phyloP scores from a whole-genome alignment of 1,140 invertebrate species.

The Drosophila miranda region DNA sequence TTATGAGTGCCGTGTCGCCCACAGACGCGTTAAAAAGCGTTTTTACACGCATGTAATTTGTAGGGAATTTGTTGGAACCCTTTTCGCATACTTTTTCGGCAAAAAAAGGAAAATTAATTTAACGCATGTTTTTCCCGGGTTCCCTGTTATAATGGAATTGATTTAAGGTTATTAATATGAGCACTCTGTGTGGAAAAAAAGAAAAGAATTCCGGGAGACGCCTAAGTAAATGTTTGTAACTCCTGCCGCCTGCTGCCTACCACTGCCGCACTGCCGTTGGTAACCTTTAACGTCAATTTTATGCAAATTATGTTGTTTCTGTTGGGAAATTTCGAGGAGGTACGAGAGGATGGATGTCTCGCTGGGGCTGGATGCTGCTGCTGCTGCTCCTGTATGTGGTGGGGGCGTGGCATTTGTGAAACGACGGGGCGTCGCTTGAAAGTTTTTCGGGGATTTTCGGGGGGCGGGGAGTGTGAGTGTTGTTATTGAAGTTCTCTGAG shows the following conservation, averaged over 20 bases:
- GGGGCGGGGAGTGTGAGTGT: constrained; percentile 48
- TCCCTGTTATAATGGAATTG: constrained; percentile 72
- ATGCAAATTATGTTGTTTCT: constrained; percentile 82
- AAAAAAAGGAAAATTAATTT: constrained; percentile 81
- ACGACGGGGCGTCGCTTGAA: constrained; percentile 69
- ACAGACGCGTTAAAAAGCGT: constrained; percentile 26
- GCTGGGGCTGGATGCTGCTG: neutral
- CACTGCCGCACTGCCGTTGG: neutral
- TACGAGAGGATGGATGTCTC: constrained; percentile 18
- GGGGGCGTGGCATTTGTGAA: constrained; percentile 60
- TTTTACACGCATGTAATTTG: constrained; percentile 76
- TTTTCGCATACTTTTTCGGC: constrained; percentile 38
- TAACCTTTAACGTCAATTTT: constrained; percentile 82
- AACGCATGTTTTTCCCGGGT: constrained; percentile 72
- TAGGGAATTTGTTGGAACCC: constrained; percentile 64
- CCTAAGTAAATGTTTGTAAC: constrained; percentile 80
- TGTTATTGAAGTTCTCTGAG: constrained; percentile 75
- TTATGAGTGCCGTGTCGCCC: constrained; percentile 47
- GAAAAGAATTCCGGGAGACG: constrained; percentile 35
- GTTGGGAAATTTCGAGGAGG: constrained; percentile 32
- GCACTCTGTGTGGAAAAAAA: constrained; percentile 38
- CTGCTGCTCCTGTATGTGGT: constrained; percentile 2
- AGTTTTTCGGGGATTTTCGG: constrained; percentile 30
- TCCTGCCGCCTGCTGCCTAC: constrained; percentile 41
- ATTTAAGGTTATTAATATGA: constrained; percentile 81